phyloP scores from a whole-genome alignment of 2,888 invertebrate genomes.

The Didymodactylos carnosus region DNA sequence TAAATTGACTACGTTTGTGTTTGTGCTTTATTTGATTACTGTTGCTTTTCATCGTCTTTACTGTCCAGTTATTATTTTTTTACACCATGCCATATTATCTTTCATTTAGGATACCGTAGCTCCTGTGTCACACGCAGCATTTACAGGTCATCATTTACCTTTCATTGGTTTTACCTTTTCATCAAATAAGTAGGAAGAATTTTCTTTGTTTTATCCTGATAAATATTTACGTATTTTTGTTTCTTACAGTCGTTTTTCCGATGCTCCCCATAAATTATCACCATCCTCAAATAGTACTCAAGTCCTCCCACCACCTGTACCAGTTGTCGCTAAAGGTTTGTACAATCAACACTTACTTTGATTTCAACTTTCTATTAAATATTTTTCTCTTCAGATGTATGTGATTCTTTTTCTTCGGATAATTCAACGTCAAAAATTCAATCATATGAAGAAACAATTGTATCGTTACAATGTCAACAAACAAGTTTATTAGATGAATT shows the following conservation, averaged over 20 bases:
- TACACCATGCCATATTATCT: not conserved
- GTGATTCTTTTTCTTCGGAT: not conserved
- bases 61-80: not conserved
- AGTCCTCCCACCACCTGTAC: not conserved
- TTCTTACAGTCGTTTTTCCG: not conserved
- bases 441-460: not conserved
- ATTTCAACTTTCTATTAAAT: no score
- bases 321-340: no score
- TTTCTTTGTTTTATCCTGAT: not conserved
- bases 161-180: not conserved
- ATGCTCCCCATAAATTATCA: not conserved
- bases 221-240: not conserved
- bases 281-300: not conserved
- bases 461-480: not conserved
- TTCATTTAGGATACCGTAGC: not conserved
- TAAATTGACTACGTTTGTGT: slow-evolving; percentile 15
- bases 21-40: not conserved
- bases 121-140: not conserved
- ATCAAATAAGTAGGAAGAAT: not conserved
- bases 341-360: no score
- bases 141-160: slow-evolving; percentile 37
- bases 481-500: not conserved
- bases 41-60: not conserved
- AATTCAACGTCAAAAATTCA: no score
- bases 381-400: not conserved